A percentile compares a stretch with the other conserved stretches of the same genome.
These are phyloP conservation scores for Albula glossodonta DNA, from an alignment of 2,113 vertebrate species.

Conservation along the genomic window DNA sequence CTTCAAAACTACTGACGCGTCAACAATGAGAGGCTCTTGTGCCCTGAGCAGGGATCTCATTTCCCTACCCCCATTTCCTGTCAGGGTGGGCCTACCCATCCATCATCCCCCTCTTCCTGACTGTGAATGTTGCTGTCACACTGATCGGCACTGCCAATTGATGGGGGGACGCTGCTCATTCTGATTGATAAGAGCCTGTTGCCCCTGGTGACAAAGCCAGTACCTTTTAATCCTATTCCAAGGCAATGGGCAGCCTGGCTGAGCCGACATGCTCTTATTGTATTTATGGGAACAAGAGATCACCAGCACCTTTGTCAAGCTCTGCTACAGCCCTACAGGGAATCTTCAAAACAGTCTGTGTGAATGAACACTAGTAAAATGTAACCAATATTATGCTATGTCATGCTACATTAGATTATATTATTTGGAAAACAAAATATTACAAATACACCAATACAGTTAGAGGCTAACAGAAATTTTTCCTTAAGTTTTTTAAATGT, in stretches of 20 bases:
- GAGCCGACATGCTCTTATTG: background rate
- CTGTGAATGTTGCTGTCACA: slow-evolving; percentile 75
- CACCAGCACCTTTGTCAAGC: slow-evolving; percentile 2
- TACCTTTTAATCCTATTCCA: slow-evolving; percentile 38
- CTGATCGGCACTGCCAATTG: slow-evolving; percentile 72
- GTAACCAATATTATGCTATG: no score
- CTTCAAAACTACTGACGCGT: slow-evolving; percentile 75
- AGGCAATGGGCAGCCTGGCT: background rate
- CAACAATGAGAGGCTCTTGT: slow-evolving; percentile 85
- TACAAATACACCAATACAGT: no score
- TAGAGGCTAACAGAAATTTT: no score
- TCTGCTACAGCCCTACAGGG: background rate
- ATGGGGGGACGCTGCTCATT: slow-evolving; percentile 55
- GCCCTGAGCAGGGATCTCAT: slow-evolving; percentile 74
- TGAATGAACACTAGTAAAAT: background rate
- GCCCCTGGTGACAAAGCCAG: slow-evolving; percentile 62
- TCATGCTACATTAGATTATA: no score
- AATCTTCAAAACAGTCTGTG: background rate
- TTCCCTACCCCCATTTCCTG: slow-evolving; percentile 77
- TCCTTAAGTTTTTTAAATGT: no score
- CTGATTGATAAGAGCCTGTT: slow-evolving; percentile 69
- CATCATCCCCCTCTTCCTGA: slow-evolving; percentile 89
- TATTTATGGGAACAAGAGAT: slow-evolving; percentile 4
- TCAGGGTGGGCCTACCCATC: slow-evolving; percentile 83
- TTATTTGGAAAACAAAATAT: no score